Base-by-base conservation (phyloP, 2,113 vertebrate genomes). In the Mastomys coucha region DNA sequence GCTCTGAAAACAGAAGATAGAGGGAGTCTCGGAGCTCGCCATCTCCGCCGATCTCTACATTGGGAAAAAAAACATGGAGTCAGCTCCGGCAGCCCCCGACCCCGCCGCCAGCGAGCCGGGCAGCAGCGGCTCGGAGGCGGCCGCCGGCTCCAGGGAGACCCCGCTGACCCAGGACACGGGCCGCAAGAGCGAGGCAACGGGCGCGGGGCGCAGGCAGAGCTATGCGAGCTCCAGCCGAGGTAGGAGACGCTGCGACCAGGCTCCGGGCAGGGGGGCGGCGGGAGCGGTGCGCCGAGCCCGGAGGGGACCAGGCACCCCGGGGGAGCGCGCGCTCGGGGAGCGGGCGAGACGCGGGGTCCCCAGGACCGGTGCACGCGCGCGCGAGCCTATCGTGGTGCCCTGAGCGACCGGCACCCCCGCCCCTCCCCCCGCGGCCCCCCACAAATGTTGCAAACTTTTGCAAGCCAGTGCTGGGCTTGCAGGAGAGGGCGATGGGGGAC, bases 1-100 rank as follows among this genome's bases (percentile, higher is more conserved):
- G 99, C 99, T 98, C 99, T 99, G 99, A 98, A 98, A 99, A 99
- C 99, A 99, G 98, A 99, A 99, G 98, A 99, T 98, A 99, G 99
- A 99, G 99, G 99, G 98, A 98, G 99, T 98, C 98, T 98, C 99
- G 98, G 98, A 98, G 99, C 99, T 98, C 98, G 98, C 98, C 98
- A 98, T 98, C 98, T 98, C 98, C 98, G 94, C 99, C 98, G 97
- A 99, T 98, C 98, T 98, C 98, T 98, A 98, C 99, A 98, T 98
- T 98, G 90, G 99, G 99, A 98, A 99, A 97, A 99, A 99, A 99
- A 99, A 99, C 99, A 99, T 99, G 99, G 99, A 99, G 99, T 99
- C 99, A 98, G 99, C 99, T 98, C 99, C 99, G 98, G 98, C 98
- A 98, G 99, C 98, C 98, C 97, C 98, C 97, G 99, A 99, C 99